Base-by-base conservation (phyloP, 2,113 vertebrate species). In the Chionodraco myersi region DNA sequence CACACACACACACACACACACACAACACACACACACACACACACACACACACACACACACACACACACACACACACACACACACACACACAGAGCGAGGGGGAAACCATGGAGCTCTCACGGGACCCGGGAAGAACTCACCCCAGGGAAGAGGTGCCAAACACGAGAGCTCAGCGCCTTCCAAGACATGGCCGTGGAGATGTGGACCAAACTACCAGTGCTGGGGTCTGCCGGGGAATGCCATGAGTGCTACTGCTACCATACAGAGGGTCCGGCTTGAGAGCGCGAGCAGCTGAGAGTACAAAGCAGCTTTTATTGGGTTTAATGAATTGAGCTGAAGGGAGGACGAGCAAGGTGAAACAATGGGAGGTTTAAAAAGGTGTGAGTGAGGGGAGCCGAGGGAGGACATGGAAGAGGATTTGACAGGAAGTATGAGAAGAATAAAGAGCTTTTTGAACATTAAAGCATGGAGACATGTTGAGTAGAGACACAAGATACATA, bases 131-230 rank as follows among this genome's bases (percentile, higher is more conserved):
- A 71, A 21, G 10, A 48, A 73, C 85, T 82, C 78, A 70, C 85
- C 80, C 69, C 67, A 12, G 74, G 86, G 36, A 68, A 56, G 60
- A 61, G 48, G 59, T 86, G 79, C 85, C 75, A 84, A 61, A 77
- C 80, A 45, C n/a, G 77, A 72, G 65, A 8, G 41, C 54, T 59
- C 34, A 6, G 82, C 60, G 41, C 75, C 64, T 15, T 87, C 74
- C 74, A 66, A 15, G 79, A 21, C 84, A 64, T 68, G 56, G 52
- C 59, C 53, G 45, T 36, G 1, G 54, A 63, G 47, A 21, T 47
- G 9, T 5, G 7, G 6, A 60, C 12, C 3, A 48, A 58, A 51
- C 72, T 83, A 83, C 77, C 77, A 81, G 83, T 0, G 5, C 63
- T 0, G 6, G 0, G 16, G 56, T 77, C 48, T 48, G 45, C 49